phyloP scores from a whole-genome alignment of 2,888 invertebrate genomes.

The Leptinotarsa haldemani region DNA sequence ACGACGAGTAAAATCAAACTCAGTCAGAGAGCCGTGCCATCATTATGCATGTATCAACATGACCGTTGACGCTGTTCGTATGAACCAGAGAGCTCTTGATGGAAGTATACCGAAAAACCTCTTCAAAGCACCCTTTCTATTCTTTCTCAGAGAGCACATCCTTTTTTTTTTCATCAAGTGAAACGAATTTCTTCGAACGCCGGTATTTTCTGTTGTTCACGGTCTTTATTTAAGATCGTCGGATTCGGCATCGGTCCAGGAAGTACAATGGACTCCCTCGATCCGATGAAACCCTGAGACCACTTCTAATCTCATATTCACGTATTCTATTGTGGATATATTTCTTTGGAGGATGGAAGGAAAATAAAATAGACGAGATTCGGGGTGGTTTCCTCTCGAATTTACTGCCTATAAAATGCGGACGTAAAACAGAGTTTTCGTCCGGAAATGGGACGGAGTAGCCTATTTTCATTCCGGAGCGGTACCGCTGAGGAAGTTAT shows the following conservation, averaged over 20 bases:
- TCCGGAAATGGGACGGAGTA: conserved; percentile 13
- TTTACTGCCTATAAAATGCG: conserved; percentile 27
- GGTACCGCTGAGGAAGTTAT: not conserved
- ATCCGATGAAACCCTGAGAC: conserved; percentile 37
- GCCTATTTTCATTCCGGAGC: not conserved
- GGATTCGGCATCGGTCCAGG: conserved; percentile 5
- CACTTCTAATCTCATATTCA: conserved; percentile 39
- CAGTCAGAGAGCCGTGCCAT: no score
- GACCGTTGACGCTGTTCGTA: not conserved
- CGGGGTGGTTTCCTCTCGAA: conserved; percentile 27
- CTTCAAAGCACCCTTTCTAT: conserved; percentile 2
- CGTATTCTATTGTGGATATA: conserved; percentile 41
- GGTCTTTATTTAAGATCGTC: not conserved
- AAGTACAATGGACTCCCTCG: conserved; percentile 11
- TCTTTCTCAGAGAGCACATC: conserved; percentile 18
- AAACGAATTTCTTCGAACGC: conserved; percentile 38
- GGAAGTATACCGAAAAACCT: conserved; percentile 18
- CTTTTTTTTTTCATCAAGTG: conserved; percentile 40
- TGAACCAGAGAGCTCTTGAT: not conserved
- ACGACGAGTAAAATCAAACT: no score
- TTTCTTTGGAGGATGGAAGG: conserved; percentile 18
- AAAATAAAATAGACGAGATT: conserved; percentile 37
- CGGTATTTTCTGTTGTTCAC: conserved; percentile 3
- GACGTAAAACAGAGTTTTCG: conserved; percentile 25
- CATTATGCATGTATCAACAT: no score